phyloP scores from a whole-genome alignment of 2,797 vertebrate species.

The Delichon dasypus region DNA sequence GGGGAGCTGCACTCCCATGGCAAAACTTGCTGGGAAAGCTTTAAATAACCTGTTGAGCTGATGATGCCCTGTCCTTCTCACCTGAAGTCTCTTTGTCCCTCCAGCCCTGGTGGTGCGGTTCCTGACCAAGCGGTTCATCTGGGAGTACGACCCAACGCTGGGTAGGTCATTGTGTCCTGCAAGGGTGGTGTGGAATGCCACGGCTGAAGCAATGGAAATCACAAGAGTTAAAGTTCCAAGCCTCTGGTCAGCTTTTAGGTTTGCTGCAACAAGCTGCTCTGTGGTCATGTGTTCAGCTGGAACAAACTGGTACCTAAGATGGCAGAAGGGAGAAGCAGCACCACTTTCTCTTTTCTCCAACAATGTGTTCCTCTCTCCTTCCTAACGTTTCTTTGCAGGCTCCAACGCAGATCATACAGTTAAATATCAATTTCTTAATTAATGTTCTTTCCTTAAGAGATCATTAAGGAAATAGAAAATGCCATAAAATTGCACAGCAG shows the following conservation, averaged over 20 bases:
- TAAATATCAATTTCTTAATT: neutral
- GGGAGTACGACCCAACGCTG: conserved; percentile 96
- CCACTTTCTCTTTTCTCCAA: neutral
- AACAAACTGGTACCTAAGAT: neutral
- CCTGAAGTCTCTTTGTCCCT: conserved; percentile 31
- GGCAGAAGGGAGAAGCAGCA: neutral
- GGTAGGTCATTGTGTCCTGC: conserved; percentile 78
- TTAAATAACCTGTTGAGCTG: neutral
- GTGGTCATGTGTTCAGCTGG: neutral
- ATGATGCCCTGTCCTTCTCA: neutral
- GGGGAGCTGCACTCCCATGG: neutral
- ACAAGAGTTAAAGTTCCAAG: neutral
- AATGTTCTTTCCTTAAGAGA: neutral
- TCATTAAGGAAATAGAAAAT: neutral
- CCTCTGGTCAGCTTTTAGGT: neutral
- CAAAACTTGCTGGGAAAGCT: neutral
- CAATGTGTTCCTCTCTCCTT: neutral
- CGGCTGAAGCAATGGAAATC: neutral
- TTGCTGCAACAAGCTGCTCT: neutral
- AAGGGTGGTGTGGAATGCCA: neutral
- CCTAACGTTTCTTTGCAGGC: neutral
- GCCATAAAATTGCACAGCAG: neutral
- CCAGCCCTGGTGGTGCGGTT: conserved; percentile 94
- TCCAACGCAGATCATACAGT: neutral
- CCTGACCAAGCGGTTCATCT: conserved; percentile 97